Evolutionary conservation across 2,797 vertebrate genomes (phyloP), one percentile per base, ranked within the genome.

Genomic region (Danio albolineatus): DNA sequence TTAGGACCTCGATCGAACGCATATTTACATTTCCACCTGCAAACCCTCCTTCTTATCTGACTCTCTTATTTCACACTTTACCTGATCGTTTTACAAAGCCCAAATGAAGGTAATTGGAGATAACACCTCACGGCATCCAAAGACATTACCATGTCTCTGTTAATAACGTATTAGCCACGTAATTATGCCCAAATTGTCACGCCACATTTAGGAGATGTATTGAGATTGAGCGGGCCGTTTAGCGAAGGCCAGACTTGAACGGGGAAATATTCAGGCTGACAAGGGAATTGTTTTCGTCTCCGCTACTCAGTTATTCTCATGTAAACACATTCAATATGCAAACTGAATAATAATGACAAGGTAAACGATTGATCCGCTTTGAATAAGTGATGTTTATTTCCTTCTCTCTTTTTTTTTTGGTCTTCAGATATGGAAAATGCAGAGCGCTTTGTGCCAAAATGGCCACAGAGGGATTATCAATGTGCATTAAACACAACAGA

Each of bases 161-260:
- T 85, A 89, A 85, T 86, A 83, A 84, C 66, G 61, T 73, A 83
- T 83, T 85, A 85, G 75, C 72, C 54, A 54, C 10, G 48, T 84
- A 83, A 85, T 84, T 73, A 78, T 49, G 72, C 67, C 71, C 57
- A 73, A 78, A 82, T 85, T 78, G 78, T 86, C 84, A 80, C 44
- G 74, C 77, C 75, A 57, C 38, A 61, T 87, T 85, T 82, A 71
- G 82, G 44, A 78, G 80, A 82, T 85, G 73, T 39, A 72, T 83
- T 54, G 71, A 76, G 53, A 82, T 72, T 80, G 71, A 77, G 75
- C 56, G 64, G 60, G 36, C 70, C 43, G n/a, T 83, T 86, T 78
- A 64, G 75, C 14, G 14, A 67, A 77, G 46, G 62, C 78, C 71
- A 80, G 76, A 73, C 70, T 80, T 78, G 73, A 79, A 62, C 71